A percentile compares a stretch with the other conserved stretches of the same genome.
phyloP scores from a whole-genome alignment of 2,888 invertebrate species.

The Chalcis sispes region DNA sequence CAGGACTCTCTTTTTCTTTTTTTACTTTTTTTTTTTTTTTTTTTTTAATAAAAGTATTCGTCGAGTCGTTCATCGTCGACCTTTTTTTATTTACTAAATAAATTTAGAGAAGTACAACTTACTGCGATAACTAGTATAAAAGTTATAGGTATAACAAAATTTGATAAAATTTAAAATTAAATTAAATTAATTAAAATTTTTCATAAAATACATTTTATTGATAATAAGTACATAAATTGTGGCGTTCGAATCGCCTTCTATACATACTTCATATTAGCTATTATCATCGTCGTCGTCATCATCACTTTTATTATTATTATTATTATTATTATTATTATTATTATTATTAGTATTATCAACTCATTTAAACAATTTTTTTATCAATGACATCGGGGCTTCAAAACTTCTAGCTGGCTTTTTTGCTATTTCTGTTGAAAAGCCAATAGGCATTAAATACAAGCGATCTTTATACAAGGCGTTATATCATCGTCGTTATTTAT shows the following conservation, averaged over 20 bases:
- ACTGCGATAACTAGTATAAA: too few relatives aligned
- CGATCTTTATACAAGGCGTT: conserved; percentile 12
- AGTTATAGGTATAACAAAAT: too few relatives aligned
- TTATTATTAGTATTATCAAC: conserved; percentile 40
- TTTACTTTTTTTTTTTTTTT: too few relatives aligned
- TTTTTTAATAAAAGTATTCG: too few relatives aligned
- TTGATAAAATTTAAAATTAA: too few relatives aligned
- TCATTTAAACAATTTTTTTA: background rate
- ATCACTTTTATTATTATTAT: conserved; percentile 17
- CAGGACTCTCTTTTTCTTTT: too few relatives aligned
- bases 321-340: conserved; percentile 27
- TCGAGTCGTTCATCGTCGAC: too few relatives aligned
- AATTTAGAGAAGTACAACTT: too few relatives aligned
- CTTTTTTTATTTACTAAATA: too few relatives aligned
- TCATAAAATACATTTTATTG: conserved; percentile 38
- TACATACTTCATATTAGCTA: conserved; percentile 16
- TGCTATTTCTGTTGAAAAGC: background rate
- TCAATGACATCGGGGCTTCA: conserved; percentile 14
- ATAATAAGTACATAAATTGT: conserved; percentile 44
- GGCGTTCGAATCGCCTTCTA: conserved; percentile 40
- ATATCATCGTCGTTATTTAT: background rate
- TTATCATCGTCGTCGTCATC: too few relatives aligned
- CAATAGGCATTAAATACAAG: conserved; percentile 13
- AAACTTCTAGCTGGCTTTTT: background rate
- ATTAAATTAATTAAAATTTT: background rate